Evolutionary conservation across 92 coral and sea anemone genomes (phyloP).

Genomic region (Meandrina meandrites): DNA sequence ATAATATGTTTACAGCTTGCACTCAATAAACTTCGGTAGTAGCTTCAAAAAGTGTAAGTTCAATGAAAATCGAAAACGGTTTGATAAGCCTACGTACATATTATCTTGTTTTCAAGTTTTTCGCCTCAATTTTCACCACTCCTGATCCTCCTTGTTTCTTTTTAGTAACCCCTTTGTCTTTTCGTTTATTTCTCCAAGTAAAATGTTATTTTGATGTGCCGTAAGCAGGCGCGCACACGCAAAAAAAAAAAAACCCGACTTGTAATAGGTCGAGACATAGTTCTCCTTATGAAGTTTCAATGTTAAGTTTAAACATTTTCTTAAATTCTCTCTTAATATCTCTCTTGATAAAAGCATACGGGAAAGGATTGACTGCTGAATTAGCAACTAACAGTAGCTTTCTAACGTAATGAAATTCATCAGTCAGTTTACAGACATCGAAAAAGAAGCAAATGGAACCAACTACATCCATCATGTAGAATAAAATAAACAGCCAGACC

Average conservation of each 20-base stretch:
- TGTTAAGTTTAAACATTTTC: background rate
- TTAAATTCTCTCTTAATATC: conserved; percentile 49
- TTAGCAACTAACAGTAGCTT: conserved; percentile 43
- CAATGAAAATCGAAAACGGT: too few relatives aligned
- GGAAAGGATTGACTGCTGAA: conserved; percentile 60
- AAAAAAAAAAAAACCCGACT: too few relatives aligned
- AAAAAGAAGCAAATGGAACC: conserved; percentile 43
- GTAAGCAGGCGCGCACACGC: too few relatives aligned
- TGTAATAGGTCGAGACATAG: too few relatives aligned
- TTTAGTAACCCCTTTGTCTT: too few relatives aligned
- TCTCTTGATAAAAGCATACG: conserved; percentile 52
- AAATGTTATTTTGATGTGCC: too few relatives aligned
- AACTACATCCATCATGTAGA: conserved; percentile 44
- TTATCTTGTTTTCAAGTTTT: background rate
- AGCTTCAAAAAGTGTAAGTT: too few relatives aligned
- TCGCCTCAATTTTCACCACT: too few relatives aligned
- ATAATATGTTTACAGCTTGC: background rate
- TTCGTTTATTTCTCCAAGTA: too few relatives aligned
- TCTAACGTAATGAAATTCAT: background rate
- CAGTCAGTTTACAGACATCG: conserved; percentile 27
- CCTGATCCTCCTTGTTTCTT: too few relatives aligned
- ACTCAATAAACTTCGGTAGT: background rate
- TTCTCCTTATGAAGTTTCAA: background rate
- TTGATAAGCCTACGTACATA: too few relatives aligned
- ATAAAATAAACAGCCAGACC: conserved; percentile 45